phyloP scores from a whole-genome alignment of 2,888 invertebrate species.

The Elysia crispata region DNA sequence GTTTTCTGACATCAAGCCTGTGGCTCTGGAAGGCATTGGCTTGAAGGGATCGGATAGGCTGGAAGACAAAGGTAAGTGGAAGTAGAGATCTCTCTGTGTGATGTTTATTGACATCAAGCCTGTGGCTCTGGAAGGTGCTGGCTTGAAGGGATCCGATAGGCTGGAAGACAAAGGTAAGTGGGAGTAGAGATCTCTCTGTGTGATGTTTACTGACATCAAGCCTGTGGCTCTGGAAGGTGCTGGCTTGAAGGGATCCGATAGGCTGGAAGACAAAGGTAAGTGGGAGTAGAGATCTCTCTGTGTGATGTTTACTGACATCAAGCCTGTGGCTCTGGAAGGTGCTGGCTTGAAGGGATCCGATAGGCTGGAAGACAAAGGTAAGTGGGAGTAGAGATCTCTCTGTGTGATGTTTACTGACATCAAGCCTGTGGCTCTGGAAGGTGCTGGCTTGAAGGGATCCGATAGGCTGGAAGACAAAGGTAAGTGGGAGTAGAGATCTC shows the following conservation, averaged over 20 bases:
- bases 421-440: constrained; percentile 73
- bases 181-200: background rate
- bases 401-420: constrained; percentile 54
- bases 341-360: constrained; percentile 66
- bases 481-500: constrained; percentile 39
- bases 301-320: constrained; percentile 60
- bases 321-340: constrained; percentile 73
- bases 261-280: constrained; percentile 72
- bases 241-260: constrained; percentile 66
- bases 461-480: constrained; percentile 73
- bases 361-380: constrained; percentile 73
- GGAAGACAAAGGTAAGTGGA: constrained; percentile 70
- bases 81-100: background rate
- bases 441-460: constrained; percentile 66
- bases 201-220: constrained; percentile 61
- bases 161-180: constrained; percentile 72
- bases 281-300: background rate
- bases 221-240: constrained; percentile 74
- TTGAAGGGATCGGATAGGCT: constrained; percentile 69
- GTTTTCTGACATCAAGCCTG: constrained; percentile 72
- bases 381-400: background rate
- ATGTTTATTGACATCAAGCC: constrained; percentile 69
- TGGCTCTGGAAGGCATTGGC: constrained; percentile 70
- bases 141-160: constrained; percentile 66
- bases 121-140: constrained; percentile 72